Conservation (phyloP, 2,797 vertebrate species). For the Mus minutoides region DNA sequence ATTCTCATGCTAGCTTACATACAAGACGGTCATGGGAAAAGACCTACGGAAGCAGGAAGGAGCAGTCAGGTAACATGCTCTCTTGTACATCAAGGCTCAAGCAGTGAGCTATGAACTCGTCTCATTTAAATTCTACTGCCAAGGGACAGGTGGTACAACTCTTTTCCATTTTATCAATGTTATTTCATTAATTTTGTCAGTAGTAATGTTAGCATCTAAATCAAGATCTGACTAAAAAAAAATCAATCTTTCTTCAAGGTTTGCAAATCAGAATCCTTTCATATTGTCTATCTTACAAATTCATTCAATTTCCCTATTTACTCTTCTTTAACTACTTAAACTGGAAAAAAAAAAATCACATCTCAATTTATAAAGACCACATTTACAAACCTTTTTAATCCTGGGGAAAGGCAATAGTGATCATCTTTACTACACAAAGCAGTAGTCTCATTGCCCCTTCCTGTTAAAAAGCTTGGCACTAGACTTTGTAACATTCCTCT, state of each 20-base stretch:
- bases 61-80: neutral
- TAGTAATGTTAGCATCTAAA: neutral
- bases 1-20: neutral
- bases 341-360: neutral
- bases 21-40: neutral
- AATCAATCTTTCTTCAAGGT: neutral
- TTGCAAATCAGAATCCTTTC: constrained; percentile 5
- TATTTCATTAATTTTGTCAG: constrained; percentile 19
- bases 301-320: constrained; percentile 20
- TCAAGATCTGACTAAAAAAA: neutral
- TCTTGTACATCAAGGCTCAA: neutral
- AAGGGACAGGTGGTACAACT: neutral
- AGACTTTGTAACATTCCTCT: constrained; percentile 9
- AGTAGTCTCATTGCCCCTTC: neutral
- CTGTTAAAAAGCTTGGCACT: neutral
- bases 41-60: neutral
- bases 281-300: neutral
- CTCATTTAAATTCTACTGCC: constrained; percentile 37
- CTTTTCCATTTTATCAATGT: constrained; percentile 3
- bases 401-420: constrained; percentile 36
- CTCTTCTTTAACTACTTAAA: constrained; percentile 54
- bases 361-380: constrained; percentile 36
- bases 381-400: constrained; percentile 11
- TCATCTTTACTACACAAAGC: neutral
- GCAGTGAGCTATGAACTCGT: neutral